Percentiles rank a stretch among this genome's conserved stretches.
Conservation (phyloP, 2,113 vertebrate species). For the Heteronetta atricapilla region DNA sequence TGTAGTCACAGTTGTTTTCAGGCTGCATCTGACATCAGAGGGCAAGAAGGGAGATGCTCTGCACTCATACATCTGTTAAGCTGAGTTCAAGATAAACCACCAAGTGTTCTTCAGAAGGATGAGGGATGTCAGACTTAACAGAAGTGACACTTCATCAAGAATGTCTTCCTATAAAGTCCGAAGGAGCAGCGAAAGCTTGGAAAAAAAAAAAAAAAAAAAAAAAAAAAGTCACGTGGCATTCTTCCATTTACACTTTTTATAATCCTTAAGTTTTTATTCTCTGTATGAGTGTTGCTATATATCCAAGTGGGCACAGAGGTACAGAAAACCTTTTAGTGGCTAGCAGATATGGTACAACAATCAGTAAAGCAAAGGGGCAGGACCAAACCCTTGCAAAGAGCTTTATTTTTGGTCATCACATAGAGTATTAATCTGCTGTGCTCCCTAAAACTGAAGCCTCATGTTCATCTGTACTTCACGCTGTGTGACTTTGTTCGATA, state of each 20-base stretch:
- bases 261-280: background rate
- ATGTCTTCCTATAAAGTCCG: background rate
- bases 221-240: background rate
- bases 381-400: background rate
- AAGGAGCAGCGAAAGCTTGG: background rate
- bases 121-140: background rate
- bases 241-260: background rate
- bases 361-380: background rate
- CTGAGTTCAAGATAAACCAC: constrained; percentile 4
- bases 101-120: background rate
- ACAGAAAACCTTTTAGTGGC: background rate
- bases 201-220: no score
- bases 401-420: background rate
- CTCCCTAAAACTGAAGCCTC: background rate
- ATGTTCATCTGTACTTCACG: background rate
- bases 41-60: background rate
- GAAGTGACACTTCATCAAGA: background rate
- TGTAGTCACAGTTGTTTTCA: background rate
- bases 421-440: background rate
- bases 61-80: background rate
- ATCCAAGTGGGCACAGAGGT: background rate
- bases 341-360: background rate
- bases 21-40: background rate
- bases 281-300: background rate
- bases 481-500: background rate